Evolutionary conservation across 1,140 invertebrate species (phyloP).

Genomic region (Conopomorpha cramerella): DNA sequence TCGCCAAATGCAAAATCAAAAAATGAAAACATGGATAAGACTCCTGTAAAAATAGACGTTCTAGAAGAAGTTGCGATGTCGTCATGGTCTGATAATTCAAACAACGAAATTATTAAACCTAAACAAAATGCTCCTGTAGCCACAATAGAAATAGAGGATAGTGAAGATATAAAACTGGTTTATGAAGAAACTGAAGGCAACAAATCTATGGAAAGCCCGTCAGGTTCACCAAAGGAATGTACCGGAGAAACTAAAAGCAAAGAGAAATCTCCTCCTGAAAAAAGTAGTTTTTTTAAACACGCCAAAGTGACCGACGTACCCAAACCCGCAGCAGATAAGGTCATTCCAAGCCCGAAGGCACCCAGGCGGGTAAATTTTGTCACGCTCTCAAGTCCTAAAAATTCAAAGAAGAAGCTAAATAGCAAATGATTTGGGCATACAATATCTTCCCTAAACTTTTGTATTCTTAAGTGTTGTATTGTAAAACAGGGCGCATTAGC

Average conservation of each 20-base stretch:
- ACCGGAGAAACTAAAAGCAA: conserved; percentile 15
- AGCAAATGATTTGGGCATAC: no score
- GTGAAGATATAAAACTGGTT: conserved; percentile 70
- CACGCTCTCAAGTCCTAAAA: conserved; percentile 76
- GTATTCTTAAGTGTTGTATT: no score
- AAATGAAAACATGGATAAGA: conserved; percentile 22
- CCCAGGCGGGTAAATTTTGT: conserved; percentile 72
- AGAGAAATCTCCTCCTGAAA: conserved; percentile 14
- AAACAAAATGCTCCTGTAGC: conserved; percentile 24
- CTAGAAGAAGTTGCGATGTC: conserved; percentile 61
- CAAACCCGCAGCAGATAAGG: conserved; percentile 15
- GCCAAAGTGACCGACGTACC: conserved; percentile 29
- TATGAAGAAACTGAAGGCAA: conserved; percentile 61
- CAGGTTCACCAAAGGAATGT: conserved; percentile 3
- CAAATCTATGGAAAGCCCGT: conserved; percentile 11
- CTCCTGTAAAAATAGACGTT: conserved; percentile 38
- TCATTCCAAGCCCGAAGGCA: conserved; percentile 50
- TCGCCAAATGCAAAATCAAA: conserved; percentile 34
- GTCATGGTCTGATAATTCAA: conserved; percentile 59
- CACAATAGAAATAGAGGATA: conserved; percentile 48
- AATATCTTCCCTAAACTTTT: no score
- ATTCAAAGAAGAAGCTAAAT: conserved; percentile 61
- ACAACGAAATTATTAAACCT: conserved; percentile 29
- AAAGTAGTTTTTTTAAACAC: conserved; percentile 22
- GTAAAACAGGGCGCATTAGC: no score